A percentile compares a stretch with the other conserved stretches of the same genome.
These are phyloP conservation scores for Vesta saturnalis DNA, from an alignment of 2,888 invertebrate species.

Conservation along the genomic window DNA sequence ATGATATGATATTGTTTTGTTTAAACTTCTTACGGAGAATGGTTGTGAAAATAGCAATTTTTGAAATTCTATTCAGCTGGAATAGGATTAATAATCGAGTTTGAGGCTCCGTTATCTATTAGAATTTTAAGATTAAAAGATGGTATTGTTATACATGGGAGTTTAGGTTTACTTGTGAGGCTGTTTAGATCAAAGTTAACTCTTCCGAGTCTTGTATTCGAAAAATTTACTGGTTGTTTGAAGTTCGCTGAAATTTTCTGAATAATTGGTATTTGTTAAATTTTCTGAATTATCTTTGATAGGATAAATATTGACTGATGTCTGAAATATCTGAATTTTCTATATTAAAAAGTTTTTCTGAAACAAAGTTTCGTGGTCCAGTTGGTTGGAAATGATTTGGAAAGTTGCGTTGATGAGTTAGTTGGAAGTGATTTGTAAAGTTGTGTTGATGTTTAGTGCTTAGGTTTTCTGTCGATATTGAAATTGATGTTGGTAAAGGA, in stretches of 20 bases:
- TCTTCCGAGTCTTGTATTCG: slow-evolving; percentile 19
- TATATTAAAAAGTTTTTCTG: too few species aligned
- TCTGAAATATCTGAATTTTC: background rate
- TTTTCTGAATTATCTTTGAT: background rate
- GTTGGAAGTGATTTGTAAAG: too few species aligned
- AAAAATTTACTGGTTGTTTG: slow-evolving; percentile 15
- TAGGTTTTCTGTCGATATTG: too few species aligned
- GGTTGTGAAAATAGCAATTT: slow-evolving; percentile 24
- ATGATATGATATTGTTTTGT: slow-evolving; percentile 9
- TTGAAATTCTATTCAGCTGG: slow-evolving; percentile 24
- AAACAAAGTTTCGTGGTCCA: too few species aligned
- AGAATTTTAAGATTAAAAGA: slow-evolving; percentile 27
- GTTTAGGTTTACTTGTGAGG: slow-evolving; percentile 24
- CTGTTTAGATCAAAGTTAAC: slow-evolving; percentile 27
- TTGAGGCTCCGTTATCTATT: slow-evolving; percentile 29
- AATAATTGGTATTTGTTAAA: background rate
- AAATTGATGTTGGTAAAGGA: too few species aligned
- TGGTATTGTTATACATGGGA: slow-evolving; percentile 26
- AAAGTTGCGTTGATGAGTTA: too few species aligned
- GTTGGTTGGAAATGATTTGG: too few species aligned
- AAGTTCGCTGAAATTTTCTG: background rate
- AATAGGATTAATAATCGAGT: slow-evolving; percentile 30
- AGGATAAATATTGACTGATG: background rate
- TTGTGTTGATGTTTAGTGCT: too few species aligned
- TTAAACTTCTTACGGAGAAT: slow-evolving; percentile 23